Conservation (phyloP, 2,113 vertebrate species). For the Pangasianodon gigas region DNA sequence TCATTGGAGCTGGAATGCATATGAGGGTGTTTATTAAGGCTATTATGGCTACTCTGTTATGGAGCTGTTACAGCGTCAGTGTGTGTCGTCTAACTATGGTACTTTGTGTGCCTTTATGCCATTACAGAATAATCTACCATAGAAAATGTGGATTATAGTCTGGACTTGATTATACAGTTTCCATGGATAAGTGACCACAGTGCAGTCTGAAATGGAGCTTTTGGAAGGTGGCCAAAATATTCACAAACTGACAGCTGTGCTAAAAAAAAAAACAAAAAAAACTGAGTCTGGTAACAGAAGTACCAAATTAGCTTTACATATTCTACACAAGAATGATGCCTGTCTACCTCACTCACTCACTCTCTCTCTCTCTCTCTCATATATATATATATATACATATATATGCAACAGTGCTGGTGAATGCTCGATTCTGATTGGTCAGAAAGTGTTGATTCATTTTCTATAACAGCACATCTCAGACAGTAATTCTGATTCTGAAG, state of each 20-base stretch:
- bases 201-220: neutral
- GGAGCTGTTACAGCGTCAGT: neutral
- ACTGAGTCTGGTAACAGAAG: neutral
- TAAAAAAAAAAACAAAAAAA: neutral
- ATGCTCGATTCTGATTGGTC: neutral
- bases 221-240: neutral
- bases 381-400: no score
- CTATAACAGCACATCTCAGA: neutral
- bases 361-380: no score
- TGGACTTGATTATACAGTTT: slow-evolving; percentile 17
- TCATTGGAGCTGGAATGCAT: slow-evolving; percentile 19
- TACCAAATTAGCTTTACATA: neutral
- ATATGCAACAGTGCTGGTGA: neutral
- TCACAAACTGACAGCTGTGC: neutral
- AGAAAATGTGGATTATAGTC: slow-evolving; percentile 22
- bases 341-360: neutral
- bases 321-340: neutral
- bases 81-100: no score
- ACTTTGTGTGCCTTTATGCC: neutral
- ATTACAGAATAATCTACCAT: neutral
- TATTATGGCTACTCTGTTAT: neutral
- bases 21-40: slow-evolving; percentile 29
- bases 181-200: slow-evolving; percentile 16
- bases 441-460: neutral
- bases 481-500: neutral